Evolutionary conservation across 2,888 invertebrate genomes (phyloP), one percentile per base, ranked within the genome.

Genomic region (Aethes cnicana): DNA sequence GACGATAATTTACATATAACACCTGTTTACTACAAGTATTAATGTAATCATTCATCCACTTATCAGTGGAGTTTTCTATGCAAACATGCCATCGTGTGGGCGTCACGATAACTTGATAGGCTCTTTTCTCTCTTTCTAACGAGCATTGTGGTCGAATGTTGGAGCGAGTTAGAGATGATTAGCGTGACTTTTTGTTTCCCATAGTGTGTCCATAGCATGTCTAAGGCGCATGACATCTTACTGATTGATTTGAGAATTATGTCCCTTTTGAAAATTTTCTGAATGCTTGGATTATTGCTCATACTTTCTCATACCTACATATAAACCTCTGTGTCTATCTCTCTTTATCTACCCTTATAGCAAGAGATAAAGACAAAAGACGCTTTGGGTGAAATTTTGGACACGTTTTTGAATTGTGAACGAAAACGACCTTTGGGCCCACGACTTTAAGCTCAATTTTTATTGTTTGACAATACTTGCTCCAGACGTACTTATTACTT

Each of bases 261-360:
- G n/a, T n/a, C n/a, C n/a, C n/a, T n/a, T n/a, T n/a, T n/a, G n/a
- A n/a, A n/a, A n/a, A 4, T 23, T 2, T 23, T 23, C n/a, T 8
- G 8, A 23, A 23, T 23, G n/a, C 6, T 2, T 23, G n/a, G 1
- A 8, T 16, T 5, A 37, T 12, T 11, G 23, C 9, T 11, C 17
- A 4, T 6, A 18, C 26, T 35, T 43, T 37, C 50, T 43, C 37
- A 44, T 36, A 30, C 50, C 50, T 50, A n/a, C n/a, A n/a, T n/a
- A n/a, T n/a, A n/a, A n/a, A n/a, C n/a, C n/a, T n/a, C n/a, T n/a
- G n/a, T n/a, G n/a, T n/a, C n/a, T n/a, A n/a, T n/a, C n/a, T n/a
- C n/a, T n/a, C n/a, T n/a, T n/a, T n/a, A n/a, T n/a, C n/a, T n/a
- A n/a, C n/a, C n/a, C n/a, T n/a, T n/a, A n/a, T n/a, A n/a, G n/a